Evolutionary conservation across 1,140 invertebrate species (phyloP).

Genomic region (Trachymyrmex septentrionalis): DNA sequence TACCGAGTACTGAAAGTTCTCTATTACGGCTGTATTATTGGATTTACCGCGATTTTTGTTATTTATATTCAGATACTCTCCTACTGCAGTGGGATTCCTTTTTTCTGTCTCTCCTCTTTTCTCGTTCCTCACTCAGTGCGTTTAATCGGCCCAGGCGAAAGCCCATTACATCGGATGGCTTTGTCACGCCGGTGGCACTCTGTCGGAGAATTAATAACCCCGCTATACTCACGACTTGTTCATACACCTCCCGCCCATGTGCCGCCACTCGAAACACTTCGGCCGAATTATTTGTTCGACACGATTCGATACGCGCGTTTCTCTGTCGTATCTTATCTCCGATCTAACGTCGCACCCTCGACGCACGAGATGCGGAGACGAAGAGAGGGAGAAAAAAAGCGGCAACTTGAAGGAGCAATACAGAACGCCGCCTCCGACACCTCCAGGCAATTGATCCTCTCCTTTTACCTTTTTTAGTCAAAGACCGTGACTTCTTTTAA

Average conservation of each 20-base stretch:
- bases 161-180: conserved; percentile 75
- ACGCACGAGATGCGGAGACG: conserved; percentile 27
- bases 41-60: conserved; percentile 10
- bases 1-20: not conserved
- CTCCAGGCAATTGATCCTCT: conserved; percentile 7
- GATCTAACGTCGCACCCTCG: conserved; percentile 66
- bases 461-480: conserved; percentile 2
- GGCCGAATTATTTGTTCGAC: conserved; percentile 76
- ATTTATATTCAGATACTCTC: not conserved
- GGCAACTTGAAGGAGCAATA: conserved; percentile 50
- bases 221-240: conserved; percentile 61
- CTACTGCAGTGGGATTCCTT: not conserved
- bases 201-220: conserved; percentile 74
- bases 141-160: conserved; percentile 72
- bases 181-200: conserved; percentile 72
- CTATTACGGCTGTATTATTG: conserved; percentile 1
- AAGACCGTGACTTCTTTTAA: conserved; percentile 31
- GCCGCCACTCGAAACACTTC: conserved; percentile 60
- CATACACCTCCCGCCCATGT: conserved; percentile 41
- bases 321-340: conserved; percentile 73
- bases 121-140: conserved; percentile 18
- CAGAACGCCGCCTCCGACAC: conserved; percentile 29
- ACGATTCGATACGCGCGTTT: conserved; percentile 74
- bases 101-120: conserved; percentile 20
- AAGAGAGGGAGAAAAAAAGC: conserved; percentile 20